Evolutionary conservation across 2,113 vertebrate species (phyloP), one percentile per base, ranked within the genome.

Genomic region (Oxyruncus cristatus): DNA sequence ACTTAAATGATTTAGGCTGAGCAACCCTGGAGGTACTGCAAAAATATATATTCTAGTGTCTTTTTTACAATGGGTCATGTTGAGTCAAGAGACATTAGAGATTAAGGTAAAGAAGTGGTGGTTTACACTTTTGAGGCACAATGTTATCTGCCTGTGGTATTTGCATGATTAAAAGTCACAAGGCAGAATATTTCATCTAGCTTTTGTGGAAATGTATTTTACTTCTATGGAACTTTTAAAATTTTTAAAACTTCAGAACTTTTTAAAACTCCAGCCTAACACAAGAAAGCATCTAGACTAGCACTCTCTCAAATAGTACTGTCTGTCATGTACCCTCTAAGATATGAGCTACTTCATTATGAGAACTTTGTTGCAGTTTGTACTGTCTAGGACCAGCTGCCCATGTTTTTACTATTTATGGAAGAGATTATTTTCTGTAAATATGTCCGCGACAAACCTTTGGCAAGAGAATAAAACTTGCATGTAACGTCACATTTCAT

Each of bases 401-500:
- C 84, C 84, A 78, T 84, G 39, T 85, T 96, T 96, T 96, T 96
- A 94, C 91, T 94, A 76, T 96, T 95, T 92, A 95, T 95, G 95
- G 95, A 93, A 97, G 87, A 96, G 89, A 83, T 91, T 79, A 91
- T 89, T 97, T 96, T 95, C 89, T 86, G 76, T 97, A 97, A 97
- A 90, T 92, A 95, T 16, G 71, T 96, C 81, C 58, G 67, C 56
- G 82, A 93, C 72, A 50, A 78, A 97, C 82, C 85, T 89, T 80
- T 96, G 95, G 87, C 95, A 94, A 86, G 94, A 89, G 78, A 90
- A 88, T 70, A 96, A 93, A 89, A 96, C 88, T 86, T 89, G 74
- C 35, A 42, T 89, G 80, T 79, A 89, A 96, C 3, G 76, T 96
- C 91, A 68, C 53, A 75, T 97, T 96, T 97, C 94, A 93, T 96